Base-by-base conservation (phyloP, 2,888 invertebrate genomes). In the Drosophila phalerata region DNA sequence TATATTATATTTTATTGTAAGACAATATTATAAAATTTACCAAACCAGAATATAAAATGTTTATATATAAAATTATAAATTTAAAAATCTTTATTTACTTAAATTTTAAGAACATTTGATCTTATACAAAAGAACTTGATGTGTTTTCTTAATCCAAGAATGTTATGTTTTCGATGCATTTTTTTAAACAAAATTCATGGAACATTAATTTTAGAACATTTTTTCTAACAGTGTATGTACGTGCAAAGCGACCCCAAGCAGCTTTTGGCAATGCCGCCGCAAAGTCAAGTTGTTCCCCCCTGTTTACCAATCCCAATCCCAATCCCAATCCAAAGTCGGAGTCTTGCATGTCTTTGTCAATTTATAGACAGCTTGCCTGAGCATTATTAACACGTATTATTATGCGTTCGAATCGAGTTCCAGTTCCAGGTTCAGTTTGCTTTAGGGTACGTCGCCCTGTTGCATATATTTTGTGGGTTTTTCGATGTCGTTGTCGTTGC, bases 291-390 rank as follows among this genome's bases (percentile, higher is more conserved):
- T 56, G 30, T 40, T 56, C 55, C 73, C 61, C 60, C 64, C 49
- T 53, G 42, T 49, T 22, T 38, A 38, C 47, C 38, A 34, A 10
- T 13, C 3, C 34, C 25, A 34, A 2, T 25, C 61, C 63, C 47
- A 61, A 45, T 28, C 51, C 42, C 34, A 19, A 45, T 38, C 32
- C 32, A n/a, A 19, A 49, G 56, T 56, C 49, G 69, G 57, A 60
- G 49, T 75, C 82, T 89, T 85, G 90, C 90, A 90, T 90, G 90
- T 89, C 90, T 90, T 90, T 90, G 90, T 90, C 90, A 90, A 90
- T 90, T 90, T 90, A 84, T 88, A 81, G 79, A 84, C 85, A 85
- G 89, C 85, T 78, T 87, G 85, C 84, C 89, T 86, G 88, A 78
- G 82, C 90, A 88, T 90, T 86, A 90, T 90, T 89, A 89, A 90